phyloP scores from a whole-genome alignment of 2,888 invertebrate species.

The Melipona bicolor region DNA sequence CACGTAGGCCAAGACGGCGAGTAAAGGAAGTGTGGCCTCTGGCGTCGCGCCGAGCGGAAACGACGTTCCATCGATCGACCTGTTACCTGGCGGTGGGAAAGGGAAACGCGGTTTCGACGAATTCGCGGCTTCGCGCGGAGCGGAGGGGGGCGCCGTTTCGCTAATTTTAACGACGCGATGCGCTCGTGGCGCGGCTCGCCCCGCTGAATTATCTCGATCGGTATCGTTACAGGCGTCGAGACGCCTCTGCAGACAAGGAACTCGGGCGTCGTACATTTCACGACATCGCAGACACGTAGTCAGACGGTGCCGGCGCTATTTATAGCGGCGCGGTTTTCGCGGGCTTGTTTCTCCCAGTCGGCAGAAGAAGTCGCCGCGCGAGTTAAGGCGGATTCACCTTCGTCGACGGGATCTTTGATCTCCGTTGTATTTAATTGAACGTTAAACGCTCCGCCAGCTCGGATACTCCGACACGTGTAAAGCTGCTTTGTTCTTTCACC shows the following conservation, averaged over 20 bases:
- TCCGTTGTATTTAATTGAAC: slow-evolving; percentile 33
- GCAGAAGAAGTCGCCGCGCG: slow-evolving; percentile 24
- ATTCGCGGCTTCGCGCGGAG: neutral
- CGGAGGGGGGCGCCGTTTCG: neutral
- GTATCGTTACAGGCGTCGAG: slow-evolving; percentile 64
- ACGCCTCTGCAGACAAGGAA: slow-evolving; percentile 70
- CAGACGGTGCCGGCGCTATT: slow-evolving; percentile 76
- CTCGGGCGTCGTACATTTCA: slow-evolving; percentile 69
- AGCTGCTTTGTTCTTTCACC: too few relatives aligned
- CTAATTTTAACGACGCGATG: slow-evolving; percentile 59
- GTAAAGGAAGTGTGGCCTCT: too few relatives aligned
- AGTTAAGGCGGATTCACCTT: slow-evolving; percentile 54
- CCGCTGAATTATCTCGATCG: slow-evolving; percentile 62
- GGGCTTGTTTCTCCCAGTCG: slow-evolving; percentile 20
- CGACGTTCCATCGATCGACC: neutral
- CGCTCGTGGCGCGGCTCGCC: slow-evolving; percentile 20
- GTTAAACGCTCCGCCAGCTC: slow-evolving; percentile 3
- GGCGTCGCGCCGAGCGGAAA: neutral
- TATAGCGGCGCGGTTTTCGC: slow-evolving; percentile 68
- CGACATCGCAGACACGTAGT: slow-evolving; percentile 78
- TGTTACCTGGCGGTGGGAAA: neutral
- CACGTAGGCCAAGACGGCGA: too few relatives aligned
- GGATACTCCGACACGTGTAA: neutral
- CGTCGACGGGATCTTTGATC: slow-evolving; percentile 39
- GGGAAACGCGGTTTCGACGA: slow-evolving; percentile 1